A percentile compares a stretch with the other conserved stretches of the same genome.
phyloP scores from a whole-genome alignment of 2,888 invertebrate species.

The Phlogophora meticulosa region DNA sequence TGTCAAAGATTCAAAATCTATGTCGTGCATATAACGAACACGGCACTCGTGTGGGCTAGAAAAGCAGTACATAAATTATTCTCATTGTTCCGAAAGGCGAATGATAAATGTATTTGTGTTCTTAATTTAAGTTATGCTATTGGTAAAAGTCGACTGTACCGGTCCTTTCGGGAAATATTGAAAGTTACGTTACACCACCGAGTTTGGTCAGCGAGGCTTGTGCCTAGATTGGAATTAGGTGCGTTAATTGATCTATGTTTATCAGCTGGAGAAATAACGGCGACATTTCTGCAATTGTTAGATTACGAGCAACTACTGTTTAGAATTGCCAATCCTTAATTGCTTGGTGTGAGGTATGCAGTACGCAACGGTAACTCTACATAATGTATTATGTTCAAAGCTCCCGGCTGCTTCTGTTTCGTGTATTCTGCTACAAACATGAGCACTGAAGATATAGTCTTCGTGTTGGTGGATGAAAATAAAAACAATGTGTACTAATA shows the following conservation, averaged over 20 bases:
- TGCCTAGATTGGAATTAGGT: conserved; percentile 69
- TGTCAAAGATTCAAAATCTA: conserved; percentile 82
- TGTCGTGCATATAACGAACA: conserved; percentile 81
- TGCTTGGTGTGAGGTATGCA: conserved; percentile 46
- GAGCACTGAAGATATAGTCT: neutral
- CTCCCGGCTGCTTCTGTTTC: conserved; percentile 13
- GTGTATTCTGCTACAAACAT: conserved; percentile 1
- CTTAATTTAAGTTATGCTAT: conserved; percentile 75
- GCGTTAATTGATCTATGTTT: conserved; percentile 71
- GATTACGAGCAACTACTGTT: conserved; percentile 52
- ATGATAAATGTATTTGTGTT: conserved; percentile 83
- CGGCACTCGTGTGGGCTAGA: conserved; percentile 82
- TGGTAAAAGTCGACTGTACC: conserved; percentile 75
- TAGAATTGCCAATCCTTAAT: conserved; percentile 50
- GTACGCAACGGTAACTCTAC: conserved; percentile 15
- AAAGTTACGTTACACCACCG: conserved; percentile 67
- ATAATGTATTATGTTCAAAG: conserved; percentile 26
- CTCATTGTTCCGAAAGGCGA: conserved; percentile 83
- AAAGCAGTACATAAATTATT: conserved; percentile 82
- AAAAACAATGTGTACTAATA: neutral
- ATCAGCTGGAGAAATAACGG: conserved; percentile 59
- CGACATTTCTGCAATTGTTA: conserved; percentile 58
- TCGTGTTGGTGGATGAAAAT: neutral
- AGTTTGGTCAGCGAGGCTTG: conserved; percentile 65
- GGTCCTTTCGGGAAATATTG: conserved; percentile 71